Evolutionary conservation across 2,888 invertebrate genomes (phyloP).

Genomic region (Automeris io): DNA sequence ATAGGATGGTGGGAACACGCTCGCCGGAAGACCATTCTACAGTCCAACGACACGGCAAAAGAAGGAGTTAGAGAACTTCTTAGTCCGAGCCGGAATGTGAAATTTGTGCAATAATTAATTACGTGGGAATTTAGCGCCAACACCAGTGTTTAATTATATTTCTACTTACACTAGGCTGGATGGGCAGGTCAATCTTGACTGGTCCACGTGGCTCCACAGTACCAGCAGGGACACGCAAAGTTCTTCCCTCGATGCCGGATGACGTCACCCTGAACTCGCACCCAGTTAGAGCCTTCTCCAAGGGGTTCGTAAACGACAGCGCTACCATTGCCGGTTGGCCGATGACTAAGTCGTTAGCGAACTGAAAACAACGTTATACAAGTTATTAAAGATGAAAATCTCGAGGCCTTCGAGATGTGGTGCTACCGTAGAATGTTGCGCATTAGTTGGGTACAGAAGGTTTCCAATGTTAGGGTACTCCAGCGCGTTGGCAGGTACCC

Average conservation of each 20-base stretch:
- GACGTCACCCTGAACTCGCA: constrained; percentile 85
- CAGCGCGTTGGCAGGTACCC: too few species aligned
- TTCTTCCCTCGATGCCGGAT: constrained; percentile 79
- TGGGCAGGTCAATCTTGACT: constrained; percentile 72
- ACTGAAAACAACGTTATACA: constrained; percentile 67
- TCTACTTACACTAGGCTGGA: constrained; percentile 74
- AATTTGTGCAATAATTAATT: background rate
- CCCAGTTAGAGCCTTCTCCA: constrained; percentile 78
- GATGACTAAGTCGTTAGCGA: constrained; percentile 77
- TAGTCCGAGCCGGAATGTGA: too few species aligned
- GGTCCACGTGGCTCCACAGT: constrained; percentile 75
- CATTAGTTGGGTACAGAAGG: too few species aligned
- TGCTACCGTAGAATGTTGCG: too few species aligned
- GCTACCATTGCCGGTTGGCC: constrained; percentile 73
- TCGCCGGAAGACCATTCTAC: too few species aligned
- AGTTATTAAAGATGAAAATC: too few species aligned
- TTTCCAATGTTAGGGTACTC: too few species aligned
- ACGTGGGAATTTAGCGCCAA: too few species aligned
- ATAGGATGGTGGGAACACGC: too few species aligned
- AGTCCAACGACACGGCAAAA: too few species aligned
- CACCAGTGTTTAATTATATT: background rate
- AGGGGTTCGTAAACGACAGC: constrained; percentile 83
- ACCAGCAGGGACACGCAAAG: constrained; percentile 68
- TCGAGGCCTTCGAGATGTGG: too few species aligned
- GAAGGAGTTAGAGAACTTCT: too few species aligned